Conservation (phyloP, 92 coral and sea anemone genomes). For the Umimayanthus kanabou region DNA sequence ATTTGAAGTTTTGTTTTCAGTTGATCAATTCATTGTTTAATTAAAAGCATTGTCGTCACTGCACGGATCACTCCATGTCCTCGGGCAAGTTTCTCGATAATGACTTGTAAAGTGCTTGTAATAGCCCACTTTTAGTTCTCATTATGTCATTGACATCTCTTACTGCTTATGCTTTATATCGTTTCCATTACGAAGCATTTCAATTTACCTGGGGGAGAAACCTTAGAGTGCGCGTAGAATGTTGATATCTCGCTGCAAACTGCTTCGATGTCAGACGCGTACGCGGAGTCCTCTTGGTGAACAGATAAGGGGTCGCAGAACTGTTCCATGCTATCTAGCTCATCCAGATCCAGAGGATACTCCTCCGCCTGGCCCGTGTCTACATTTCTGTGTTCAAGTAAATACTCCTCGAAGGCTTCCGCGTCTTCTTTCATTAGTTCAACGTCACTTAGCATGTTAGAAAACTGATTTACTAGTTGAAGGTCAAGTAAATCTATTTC, state of each 20-base stretch:
- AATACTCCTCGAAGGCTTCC: constrained; percentile 21
- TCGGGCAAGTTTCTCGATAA: background rate
- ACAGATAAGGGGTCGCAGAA: constrained; percentile 4
- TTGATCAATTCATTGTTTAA: too few relatives aligned
- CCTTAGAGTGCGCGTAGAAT: background rate
- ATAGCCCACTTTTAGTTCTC: background rate
- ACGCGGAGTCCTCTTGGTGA: constrained; percentile 20
- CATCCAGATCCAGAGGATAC: constrained; percentile 8
- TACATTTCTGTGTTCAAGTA: constrained; percentile 11
- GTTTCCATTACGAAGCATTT: constrained; percentile 40
- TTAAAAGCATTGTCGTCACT: background rate
- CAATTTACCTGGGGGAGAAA: constrained; percentile 12
- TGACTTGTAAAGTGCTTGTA: background rate
- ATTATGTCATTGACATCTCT: background rate
- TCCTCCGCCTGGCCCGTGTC: background rate
- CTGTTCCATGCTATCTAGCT: background rate
- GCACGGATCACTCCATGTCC: background rate
- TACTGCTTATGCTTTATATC: background rate
- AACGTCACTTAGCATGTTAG: constrained; percentile 22
- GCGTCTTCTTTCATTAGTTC: constrained; percentile 21
- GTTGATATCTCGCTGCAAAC: constrained; percentile 23
- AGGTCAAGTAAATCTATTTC: constrained; percentile 35
- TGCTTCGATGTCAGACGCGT: constrained; percentile 25
- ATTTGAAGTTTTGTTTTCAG: too few relatives aligned
- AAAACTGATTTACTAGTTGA: constrained; percentile 27